Conservation (phyloP, 2,113 vertebrate species). For the Tapirus terrestris region DNA sequence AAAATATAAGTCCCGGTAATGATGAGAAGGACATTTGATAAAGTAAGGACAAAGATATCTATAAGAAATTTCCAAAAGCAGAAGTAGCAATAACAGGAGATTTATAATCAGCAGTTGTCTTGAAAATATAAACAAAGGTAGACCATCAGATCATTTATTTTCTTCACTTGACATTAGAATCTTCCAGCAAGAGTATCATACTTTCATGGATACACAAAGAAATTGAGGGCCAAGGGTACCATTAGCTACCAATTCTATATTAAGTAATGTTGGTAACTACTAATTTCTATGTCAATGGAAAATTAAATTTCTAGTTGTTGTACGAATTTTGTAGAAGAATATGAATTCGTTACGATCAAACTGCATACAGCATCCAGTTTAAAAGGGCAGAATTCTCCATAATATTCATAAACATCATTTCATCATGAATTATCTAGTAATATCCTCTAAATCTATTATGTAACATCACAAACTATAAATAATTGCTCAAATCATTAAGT, state of each 20-base stretch:
- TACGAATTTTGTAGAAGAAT: slow-evolving; percentile 39
- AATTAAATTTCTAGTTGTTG: slow-evolving; percentile 23
- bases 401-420: slow-evolving; percentile 69
- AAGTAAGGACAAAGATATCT: not conserved
- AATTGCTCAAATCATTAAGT: slow-evolving; percentile 77
- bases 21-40: not conserved
- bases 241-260: not conserved
- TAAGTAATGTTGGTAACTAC: not conserved
- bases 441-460: slow-evolving; percentile 73
- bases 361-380: slow-evolving; percentile 63
- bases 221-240: not conserved
- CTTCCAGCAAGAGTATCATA: not conserved
- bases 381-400: slow-evolving; percentile 66
- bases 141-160: not conserved
- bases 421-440: slow-evolving; percentile 70
- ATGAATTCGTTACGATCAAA: slow-evolving; percentile 69
- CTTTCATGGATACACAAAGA: not conserved
- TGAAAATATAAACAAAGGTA: slow-evolving; percentile 32
- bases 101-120: not conserved
- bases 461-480: slow-evolving; percentile 75
- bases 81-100: not conserved
- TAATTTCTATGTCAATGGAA: not conserved
- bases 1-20: not conserved
- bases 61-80: slow-evolving; percentile 11
- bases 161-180: not conserved